These are phyloP conservation scores for Oxygymnocypris stewartii DNA, from an alignment of 2,113 vertebrate species.

Conservation along the genomic window DNA sequence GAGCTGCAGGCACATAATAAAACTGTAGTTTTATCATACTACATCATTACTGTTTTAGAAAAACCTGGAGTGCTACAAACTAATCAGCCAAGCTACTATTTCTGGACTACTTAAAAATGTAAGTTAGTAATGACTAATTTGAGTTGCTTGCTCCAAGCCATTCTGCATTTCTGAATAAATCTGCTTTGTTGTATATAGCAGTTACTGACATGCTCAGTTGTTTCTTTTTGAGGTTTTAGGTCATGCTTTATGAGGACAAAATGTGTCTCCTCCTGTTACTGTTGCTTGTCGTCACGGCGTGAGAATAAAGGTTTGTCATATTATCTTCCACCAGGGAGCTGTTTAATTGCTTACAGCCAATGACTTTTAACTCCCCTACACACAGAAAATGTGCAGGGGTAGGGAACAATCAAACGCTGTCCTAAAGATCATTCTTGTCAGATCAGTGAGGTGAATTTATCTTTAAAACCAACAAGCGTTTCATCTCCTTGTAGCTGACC, in stretches of 20 bases:
- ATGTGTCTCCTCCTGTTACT: not conserved
- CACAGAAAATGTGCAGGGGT: not conserved
- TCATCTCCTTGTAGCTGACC: conserved; percentile 10
- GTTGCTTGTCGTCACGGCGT: not conserved
- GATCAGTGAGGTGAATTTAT: conserved; percentile 24
- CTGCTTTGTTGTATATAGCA: not conserved
- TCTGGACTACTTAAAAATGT: not conserved
- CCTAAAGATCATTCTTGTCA: conserved; percentile 14
- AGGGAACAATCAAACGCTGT: not conserved
- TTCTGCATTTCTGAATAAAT: not conserved
- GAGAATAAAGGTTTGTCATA: conserved; percentile 1
- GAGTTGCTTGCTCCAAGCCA: not conserved
- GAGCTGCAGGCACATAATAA: not conserved
- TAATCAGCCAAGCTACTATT: not conserved
- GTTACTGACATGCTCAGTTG: not conserved
- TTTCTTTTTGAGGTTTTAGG: conserved; percentile 17
- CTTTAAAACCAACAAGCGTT: not conserved
- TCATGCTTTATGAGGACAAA: conserved; percentile 31
- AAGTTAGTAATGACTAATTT: not conserved
- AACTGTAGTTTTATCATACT: not conserved
- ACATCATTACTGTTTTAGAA: not conserved
- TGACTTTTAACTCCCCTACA: conserved; percentile 5
- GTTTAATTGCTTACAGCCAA: conserved; percentile 34
- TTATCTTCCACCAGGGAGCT: conserved; percentile 29
- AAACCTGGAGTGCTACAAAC: not conserved